Evolutionary conservation across 2,888 invertebrate genomes (phyloP).

Genomic region (Temnothorax rugatulus): DNA sequence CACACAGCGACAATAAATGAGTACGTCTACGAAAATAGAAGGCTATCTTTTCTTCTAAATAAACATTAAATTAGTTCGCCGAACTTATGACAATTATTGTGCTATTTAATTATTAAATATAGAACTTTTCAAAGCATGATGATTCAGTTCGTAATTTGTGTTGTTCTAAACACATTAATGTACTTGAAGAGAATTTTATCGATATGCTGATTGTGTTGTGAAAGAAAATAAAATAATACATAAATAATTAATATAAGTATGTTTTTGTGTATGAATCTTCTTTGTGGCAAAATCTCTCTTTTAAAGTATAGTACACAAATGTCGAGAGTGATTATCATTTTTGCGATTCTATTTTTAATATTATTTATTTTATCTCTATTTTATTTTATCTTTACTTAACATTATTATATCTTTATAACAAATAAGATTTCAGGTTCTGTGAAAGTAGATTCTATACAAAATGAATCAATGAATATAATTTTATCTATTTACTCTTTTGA

Average conservation of each 20-base stretch:
- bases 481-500: neutral
- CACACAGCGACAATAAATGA: neutral
- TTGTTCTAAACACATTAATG: neutral
- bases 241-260: neutral
- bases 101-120: conserved; percentile 51
- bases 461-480: neutral
- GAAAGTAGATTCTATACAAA: neutral
- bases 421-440: neutral
- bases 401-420: neutral
- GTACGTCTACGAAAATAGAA: neutral
- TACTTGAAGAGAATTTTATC: neutral
- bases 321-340: neutral
- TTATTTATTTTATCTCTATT: too few species aligned
- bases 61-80: conserved; percentile 15
- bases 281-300: neutral
- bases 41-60: neutral
- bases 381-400: neutral
- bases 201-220: neutral
- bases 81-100: conserved; percentile 32
- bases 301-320: neutral
- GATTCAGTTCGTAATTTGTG: neutral
- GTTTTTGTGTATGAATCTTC: too few species aligned
- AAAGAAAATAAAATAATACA: neutral
- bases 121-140: conserved; percentile 13
- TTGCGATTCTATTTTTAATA: neutral